These are phyloP conservation scores for Myzus persicae DNA, from an alignment of 1,140 invertebrate genomes.

Conservation along the genomic window DNA sequence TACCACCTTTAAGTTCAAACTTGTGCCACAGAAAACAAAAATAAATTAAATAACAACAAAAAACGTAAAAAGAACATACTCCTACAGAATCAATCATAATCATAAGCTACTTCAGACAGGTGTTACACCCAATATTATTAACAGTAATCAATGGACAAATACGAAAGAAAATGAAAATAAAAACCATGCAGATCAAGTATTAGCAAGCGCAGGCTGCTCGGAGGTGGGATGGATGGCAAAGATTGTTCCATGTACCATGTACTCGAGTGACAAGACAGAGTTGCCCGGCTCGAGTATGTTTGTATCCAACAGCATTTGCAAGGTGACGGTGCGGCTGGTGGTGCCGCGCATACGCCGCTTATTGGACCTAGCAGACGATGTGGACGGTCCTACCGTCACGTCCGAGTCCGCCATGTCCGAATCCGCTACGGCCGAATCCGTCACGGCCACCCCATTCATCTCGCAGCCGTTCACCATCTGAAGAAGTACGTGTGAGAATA, in stretches of 20 bases:
- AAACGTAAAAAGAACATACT: neutral
- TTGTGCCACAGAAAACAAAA: neutral
- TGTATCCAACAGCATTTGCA: slow-evolving; percentile 82
- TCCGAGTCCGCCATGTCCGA: neutral
- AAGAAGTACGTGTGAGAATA: neutral
- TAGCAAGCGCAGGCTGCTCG: neutral
- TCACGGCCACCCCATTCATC: neutral
- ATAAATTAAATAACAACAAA: neutral
- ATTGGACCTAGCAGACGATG: neutral
- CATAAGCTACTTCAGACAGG: neutral
- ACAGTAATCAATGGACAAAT: neutral
- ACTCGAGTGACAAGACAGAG: slow-evolving; percentile 85
- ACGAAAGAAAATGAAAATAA: neutral
- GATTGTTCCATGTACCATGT: slow-evolving; percentile 71
- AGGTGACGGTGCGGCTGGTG: slow-evolving; percentile 77
- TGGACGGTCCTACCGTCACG: neutral
- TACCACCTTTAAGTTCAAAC: neutral
- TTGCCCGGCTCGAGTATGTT: slow-evolving; percentile 82
- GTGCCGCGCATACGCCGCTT: slow-evolving; percentile 62
- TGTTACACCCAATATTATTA: neutral
- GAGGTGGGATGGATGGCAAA: neutral
- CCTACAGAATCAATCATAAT: neutral
- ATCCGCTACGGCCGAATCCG: neutral
- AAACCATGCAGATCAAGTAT: neutral
- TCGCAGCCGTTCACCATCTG: neutral